phyloP scores from a whole-genome alignment of 2,888 invertebrate species.

The Xylota segnis region DNA sequence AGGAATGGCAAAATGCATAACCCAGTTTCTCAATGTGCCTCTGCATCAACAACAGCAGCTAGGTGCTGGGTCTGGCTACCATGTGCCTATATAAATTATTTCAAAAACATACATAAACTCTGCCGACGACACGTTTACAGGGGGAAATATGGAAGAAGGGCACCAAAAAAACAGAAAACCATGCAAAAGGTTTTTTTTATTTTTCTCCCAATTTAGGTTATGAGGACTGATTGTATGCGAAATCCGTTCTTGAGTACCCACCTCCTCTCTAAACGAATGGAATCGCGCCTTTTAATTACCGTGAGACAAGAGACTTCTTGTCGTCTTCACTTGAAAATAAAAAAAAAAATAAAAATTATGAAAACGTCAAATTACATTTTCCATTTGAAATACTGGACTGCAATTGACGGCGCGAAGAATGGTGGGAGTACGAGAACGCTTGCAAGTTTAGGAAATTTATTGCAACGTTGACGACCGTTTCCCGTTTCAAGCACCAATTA shows the following conservation, averaged over 20 bases:
- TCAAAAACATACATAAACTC: constrained; percentile 44
- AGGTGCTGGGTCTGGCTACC: constrained; percentile 10
- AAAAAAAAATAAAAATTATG: not conserved
- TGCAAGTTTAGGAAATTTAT: constrained; percentile 18
- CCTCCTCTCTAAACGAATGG: constrained; percentile 26
- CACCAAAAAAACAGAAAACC: constrained; percentile 13
- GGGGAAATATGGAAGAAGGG: constrained; percentile 16
- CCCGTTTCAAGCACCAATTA: constrained; percentile 57
- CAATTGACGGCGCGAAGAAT: constrained; percentile 1
- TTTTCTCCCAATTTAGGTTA: constrained; percentile 59
- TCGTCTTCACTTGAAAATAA: constrained; percentile 20
- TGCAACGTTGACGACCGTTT: constrained; percentile 19
- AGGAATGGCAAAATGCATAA: constrained; percentile 72
- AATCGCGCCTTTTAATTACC: constrained; percentile 58
- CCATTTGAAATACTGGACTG: not conserved
- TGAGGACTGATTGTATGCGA: constrained; percentile 52
- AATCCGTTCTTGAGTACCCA: constrained; percentile 17
- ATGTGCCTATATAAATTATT: constrained; percentile 71
- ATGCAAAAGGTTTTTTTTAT: constrained; percentile 34
- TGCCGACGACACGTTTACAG: constrained; percentile 17
- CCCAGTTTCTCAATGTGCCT: constrained; percentile 65
- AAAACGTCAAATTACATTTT: constrained; percentile 30
- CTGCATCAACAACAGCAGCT: constrained; percentile 56
- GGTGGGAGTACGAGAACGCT: not conserved
- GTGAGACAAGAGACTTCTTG: constrained; percentile 28